These are phyloP conservation scores for Limnephilus marmoratus DNA, from an alignment of 2,888 invertebrate genomes.

Conservation along the genomic window DNA sequence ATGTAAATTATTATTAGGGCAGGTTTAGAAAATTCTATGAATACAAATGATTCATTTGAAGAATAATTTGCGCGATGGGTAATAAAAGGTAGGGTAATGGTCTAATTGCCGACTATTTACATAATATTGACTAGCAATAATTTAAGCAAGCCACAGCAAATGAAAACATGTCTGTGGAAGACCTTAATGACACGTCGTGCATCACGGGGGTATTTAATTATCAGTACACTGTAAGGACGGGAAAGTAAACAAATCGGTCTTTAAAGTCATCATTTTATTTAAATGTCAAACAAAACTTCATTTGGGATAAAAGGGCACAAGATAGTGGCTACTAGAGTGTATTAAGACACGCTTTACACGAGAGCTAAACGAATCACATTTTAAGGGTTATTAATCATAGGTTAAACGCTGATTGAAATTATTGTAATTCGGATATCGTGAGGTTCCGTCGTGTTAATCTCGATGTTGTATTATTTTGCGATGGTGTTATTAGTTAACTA, in stretches of 20 bases:
- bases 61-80: not conserved
- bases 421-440: not conserved
- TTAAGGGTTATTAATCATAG: not conserved
- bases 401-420: not conserved
- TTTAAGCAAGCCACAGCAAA: not conserved
- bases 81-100: not conserved
- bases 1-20: not conserved
- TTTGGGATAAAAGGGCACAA: not conserved
- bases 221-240: too few relatives aligned
- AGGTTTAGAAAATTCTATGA: not conserved
- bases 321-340: not conserved
- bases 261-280: too few relatives aligned
- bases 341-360: not conserved
- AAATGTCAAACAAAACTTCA: not conserved
- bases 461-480: not conserved
- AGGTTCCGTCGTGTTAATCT: not conserved
- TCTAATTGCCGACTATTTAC: not conserved
- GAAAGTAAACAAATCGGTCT: not conserved
- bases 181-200: not conserved
- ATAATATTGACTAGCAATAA: not conserved
- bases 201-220: not conserved
- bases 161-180: constrained; percentile 1
- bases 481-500: not conserved
- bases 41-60: not conserved
- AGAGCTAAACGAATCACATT: not conserved